These are phyloP conservation scores for Spinus olivaceus DNA, from an alignment of 2,797 vertebrate genomes.

Conservation along the genomic window DNA sequence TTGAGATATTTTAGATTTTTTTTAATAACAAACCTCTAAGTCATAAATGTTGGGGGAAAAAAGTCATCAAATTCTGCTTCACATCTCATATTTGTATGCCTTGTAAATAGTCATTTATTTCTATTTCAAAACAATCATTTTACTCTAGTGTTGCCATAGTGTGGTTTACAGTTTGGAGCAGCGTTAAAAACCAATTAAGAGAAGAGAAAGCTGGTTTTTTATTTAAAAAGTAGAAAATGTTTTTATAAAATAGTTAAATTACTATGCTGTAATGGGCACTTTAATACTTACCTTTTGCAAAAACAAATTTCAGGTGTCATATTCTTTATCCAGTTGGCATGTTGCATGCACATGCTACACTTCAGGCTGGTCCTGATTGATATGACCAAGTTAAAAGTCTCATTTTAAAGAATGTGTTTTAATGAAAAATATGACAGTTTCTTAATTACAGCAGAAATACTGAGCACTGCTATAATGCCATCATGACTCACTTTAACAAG, in stretches of 20 bases:
- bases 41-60: background rate
- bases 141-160: background rate
- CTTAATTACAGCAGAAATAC: conserved; percentile 64
- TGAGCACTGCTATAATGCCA: conserved; percentile 47
- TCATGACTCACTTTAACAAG: conserved; percentile 70
- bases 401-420: conserved; percentile 65
- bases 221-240: background rate
- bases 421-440: conserved; percentile 71
- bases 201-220: background rate
- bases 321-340: background rate
- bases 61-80: background rate
- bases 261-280: background rate
- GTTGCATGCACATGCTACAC: background rate
- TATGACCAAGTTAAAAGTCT: conserved; percentile 52
- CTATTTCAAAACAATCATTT: background rate
- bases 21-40: background rate
- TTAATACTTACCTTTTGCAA: background rate
- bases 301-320: conserved; percentile 18
- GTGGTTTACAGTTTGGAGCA: background rate
- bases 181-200: background rate
- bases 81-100: background rate
- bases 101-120: background rate
- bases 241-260: background rate
- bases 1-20: background rate
- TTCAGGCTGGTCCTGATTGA: conserved; percentile 26